Conservation (phyloP, 2,797 vertebrate species). For the Diplodus puntazzo region DNA sequence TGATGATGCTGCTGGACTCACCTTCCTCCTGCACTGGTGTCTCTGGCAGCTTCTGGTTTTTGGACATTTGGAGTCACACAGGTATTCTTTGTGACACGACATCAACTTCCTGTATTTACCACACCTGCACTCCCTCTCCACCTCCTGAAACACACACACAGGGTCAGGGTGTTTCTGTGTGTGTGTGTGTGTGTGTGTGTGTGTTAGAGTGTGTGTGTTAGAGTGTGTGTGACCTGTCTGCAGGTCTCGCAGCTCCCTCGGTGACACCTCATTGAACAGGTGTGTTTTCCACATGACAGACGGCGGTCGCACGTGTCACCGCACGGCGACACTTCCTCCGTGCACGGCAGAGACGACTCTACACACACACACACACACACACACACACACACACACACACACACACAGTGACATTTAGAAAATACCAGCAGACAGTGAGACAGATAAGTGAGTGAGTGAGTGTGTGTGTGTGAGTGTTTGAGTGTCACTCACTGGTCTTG, state of each 20-base stretch:
- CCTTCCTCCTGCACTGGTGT: conserved; percentile 93
- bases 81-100: conserved; percentile 94
- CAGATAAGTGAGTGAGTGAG: not conserved
- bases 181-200: not conserved
- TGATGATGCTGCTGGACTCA: conserved; percentile 7
- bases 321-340: conserved; percentile 93
- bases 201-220: conserved; percentile 14
- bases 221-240: conserved; percentile 88
- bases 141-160: conserved; percentile 85
- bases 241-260: conserved; percentile 94
- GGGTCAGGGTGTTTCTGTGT: not conserved
- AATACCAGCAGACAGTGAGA: not conserved
- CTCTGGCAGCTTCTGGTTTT: conserved; percentile 91
- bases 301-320: conserved; percentile 94
- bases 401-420: conserved; percentile 4
- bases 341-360: conserved; percentile 94
- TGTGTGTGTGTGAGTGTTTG: not conserved
- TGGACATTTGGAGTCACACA: conserved; percentile 95
- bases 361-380: conserved; percentile 40
- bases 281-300: conserved; percentile 93
- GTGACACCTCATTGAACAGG: conserved; percentile 96
- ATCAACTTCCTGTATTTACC: conserved; percentile 90
- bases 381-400: conserved; percentile 20
- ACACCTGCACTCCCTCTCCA: conserved; percentile 95
- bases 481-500: conserved; percentile 88